Evolutionary conservation across 2,113 vertebrate genomes (phyloP).

Genomic region (Suncus etruscus): DNA sequence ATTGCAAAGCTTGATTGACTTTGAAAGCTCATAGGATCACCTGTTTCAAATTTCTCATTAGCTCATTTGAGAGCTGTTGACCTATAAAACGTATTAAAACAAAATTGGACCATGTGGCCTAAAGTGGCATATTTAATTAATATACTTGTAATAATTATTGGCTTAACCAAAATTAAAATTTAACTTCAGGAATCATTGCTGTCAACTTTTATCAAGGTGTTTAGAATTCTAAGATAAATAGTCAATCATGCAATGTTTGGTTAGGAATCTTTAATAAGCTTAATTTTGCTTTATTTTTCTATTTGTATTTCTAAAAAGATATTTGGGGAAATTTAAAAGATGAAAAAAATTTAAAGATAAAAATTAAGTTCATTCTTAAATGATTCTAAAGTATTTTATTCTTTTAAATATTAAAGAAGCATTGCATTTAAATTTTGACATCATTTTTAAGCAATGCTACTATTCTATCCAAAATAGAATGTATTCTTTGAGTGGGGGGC

Average conservation of each 20-base stretch:
- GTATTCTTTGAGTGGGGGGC: too few species aligned
- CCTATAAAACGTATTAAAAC: slow-evolving; percentile 55
- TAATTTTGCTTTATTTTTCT: background rate
- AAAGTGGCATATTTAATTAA: slow-evolving; percentile 55
- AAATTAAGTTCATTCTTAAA: background rate
- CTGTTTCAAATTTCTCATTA: slow-evolving; percentile 59
- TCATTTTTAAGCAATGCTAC: too few species aligned
- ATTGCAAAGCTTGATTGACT: slow-evolving; percentile 60
- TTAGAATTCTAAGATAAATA: background rate
- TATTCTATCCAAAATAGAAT: too few species aligned
- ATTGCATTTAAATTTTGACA: too few species aligned
- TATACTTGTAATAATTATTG: slow-evolving; percentile 44
- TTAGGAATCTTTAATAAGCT: background rate
- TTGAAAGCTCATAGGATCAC: slow-evolving; percentile 47
- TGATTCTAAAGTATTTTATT: too few species aligned
- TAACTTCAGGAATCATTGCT: slow-evolving; percentile 27
- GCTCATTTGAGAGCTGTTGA: slow-evolving; percentile 47
- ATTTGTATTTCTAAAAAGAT: background rate
- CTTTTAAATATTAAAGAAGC: too few species aligned
- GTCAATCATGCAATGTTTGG: slow-evolving; percentile 1
- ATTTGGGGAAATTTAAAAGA: background rate
- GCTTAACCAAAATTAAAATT: slow-evolving; percentile 39
- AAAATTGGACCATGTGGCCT: slow-evolving; percentile 39
- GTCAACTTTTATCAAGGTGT: background rate
- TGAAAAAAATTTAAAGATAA: slow-evolving; percentile 12